These are phyloP conservation scores for Brevimyrus niger DNA, from an alignment of 2,113 vertebrate species.

Conservation along the genomic window DNA sequence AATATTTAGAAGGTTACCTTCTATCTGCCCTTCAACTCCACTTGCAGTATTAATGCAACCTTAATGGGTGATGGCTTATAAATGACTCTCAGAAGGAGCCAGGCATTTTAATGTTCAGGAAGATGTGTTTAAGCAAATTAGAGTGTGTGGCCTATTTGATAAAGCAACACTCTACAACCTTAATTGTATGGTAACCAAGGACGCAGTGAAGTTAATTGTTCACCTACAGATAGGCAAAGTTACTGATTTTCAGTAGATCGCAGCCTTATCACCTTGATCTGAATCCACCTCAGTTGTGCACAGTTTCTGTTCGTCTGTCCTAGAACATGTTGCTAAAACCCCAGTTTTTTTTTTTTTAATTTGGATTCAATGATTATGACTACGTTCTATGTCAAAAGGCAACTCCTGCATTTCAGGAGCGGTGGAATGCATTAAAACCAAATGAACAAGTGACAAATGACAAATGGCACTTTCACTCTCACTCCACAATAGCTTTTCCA, in stretches of 20 bases:
- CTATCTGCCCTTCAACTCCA: constrained; percentile 61
- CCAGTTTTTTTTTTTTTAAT: neutral
- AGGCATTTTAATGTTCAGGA: constrained; percentile 56
- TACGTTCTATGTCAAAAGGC: neutral
- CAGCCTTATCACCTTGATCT: constrained; percentile 24
- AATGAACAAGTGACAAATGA: constrained; percentile 8
- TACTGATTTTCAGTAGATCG: constrained; percentile 33
- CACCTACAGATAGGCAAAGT: constrained; percentile 26
- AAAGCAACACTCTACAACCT: constrained; percentile 46
- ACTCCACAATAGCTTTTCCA: neutral
- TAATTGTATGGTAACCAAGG: constrained; percentile 61
- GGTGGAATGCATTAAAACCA: constrained; percentile 10
- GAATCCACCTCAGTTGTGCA: constrained; percentile 20
- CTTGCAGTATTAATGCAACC: constrained; percentile 64
- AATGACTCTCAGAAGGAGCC: constrained; percentile 60
- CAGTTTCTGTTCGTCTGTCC: constrained; percentile 7
- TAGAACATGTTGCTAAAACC: neutral
- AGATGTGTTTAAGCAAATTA: constrained; percentile 52
- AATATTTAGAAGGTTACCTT: constrained; percentile 66
- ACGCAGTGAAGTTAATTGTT: constrained; percentile 51
- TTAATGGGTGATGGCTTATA: constrained; percentile 57
- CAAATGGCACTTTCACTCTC: neutral
- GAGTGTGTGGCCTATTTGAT: constrained; percentile 57
- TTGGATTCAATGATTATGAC: constrained; percentile 3
- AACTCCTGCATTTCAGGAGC: neutral